Conservation (phyloP, 2,797 vertebrate genomes). For the Otus scops region DNA sequence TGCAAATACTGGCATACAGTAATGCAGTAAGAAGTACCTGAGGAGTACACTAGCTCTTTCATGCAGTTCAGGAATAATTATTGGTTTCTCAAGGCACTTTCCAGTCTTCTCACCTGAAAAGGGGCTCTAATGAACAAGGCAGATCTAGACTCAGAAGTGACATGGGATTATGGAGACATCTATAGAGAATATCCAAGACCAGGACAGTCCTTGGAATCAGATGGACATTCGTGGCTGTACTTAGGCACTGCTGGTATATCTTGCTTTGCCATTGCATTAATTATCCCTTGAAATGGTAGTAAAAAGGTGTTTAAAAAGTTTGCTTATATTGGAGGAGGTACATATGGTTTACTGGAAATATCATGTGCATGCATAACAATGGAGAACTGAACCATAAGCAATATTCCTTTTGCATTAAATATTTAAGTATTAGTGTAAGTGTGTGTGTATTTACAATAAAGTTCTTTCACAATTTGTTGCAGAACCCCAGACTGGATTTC, state of each 20-base stretch:
- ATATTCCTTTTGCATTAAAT: neutral
- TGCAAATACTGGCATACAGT: neutral
- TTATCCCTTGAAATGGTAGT: neutral
- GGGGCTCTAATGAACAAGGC: neutral
- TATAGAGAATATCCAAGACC: neutral
- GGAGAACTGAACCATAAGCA: neutral
- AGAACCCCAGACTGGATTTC: conserved; percentile 93
- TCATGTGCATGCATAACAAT: neutral
- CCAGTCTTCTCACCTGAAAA: neutral
- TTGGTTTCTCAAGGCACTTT: neutral
- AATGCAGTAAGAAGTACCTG: neutral
- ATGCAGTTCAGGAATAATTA: neutral
- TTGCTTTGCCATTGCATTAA: neutral
- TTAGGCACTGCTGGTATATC: neutral
- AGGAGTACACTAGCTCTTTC: neutral
- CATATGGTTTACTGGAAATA: neutral
- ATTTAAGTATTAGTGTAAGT: neutral
- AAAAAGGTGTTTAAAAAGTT: neutral
- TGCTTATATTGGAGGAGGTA: neutral
- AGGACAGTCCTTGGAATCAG: neutral
- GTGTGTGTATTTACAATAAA: neutral
- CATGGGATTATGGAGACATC: neutral
- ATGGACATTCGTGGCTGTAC: neutral
- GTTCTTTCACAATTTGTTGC: conserved; percentile 60
- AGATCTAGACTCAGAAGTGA: neutral